Evolutionary conservation across 2,888 invertebrate species (phyloP).

Genomic region (Calameuta idolon): DNA sequence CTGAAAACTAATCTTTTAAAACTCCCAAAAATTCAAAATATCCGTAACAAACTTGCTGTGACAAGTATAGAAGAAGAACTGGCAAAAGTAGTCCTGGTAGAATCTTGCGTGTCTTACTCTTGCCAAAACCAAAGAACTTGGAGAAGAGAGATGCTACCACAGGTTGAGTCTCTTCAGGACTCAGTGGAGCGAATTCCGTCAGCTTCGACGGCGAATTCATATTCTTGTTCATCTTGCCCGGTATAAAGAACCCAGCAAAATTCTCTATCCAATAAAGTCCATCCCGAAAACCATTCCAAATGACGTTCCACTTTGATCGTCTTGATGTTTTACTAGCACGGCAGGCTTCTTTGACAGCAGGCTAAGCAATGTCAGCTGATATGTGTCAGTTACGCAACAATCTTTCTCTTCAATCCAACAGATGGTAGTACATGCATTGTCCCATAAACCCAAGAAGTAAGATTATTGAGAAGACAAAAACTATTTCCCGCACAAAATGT

Average conservation of each 20-base stretch:
- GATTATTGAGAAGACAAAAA: background rate
- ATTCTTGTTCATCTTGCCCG: constrained; percentile 70
- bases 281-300: background rate
- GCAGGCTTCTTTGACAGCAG: background rate
- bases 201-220: constrained; percentile 76
- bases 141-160: constrained; percentile 80
- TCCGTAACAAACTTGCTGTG: background rate
- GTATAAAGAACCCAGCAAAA: background rate
- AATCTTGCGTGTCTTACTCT: constrained; percentile 67
- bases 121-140: constrained; percentile 79
- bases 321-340: background rate
- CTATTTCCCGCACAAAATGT: background rate
- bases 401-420: background rate
- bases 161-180: constrained; percentile 80
- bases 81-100: constrained; percentile 36
- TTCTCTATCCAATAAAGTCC: background rate
- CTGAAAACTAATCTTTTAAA: constrained; percentile 20
- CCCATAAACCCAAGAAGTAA: background rate
- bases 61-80: background rate
- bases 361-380: background rate
- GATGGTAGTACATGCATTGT: background rate
- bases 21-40: constrained; percentile 29
- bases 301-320: background rate
- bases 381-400: background rate
- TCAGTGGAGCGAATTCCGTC: constrained; percentile 84